phyloP scores from a whole-genome alignment of 2,113 vertebrate genomes.

The Hemicordylus capensis region DNA sequence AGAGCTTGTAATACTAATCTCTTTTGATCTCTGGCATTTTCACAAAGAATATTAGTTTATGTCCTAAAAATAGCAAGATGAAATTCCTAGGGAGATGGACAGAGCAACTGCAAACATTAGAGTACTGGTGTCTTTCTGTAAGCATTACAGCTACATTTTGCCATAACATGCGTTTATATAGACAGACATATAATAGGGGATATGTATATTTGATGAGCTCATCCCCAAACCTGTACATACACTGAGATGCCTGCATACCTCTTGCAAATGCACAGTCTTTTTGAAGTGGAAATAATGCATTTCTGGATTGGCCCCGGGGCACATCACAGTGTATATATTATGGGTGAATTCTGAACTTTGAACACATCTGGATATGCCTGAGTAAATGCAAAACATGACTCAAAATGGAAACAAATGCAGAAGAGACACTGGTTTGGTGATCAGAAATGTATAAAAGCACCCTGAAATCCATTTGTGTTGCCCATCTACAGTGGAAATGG shows the following conservation, averaged over 20 bases:
- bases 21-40: conserved; percentile 40
- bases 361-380: not conserved
- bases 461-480: not conserved
- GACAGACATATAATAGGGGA: not conserved
- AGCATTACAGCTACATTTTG: conserved; percentile 21
- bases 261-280: not conserved
- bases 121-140: conserved; percentile 21
- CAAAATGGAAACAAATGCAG: not conserved
- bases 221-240: not conserved
- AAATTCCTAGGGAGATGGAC: not conserved
- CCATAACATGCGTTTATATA: conserved; percentile 11
- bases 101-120: conserved; percentile 18
- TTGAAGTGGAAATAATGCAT: conserved; percentile 21
- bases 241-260: not conserved
- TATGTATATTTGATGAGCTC: conserved; percentile 7
- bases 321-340: not conserved
- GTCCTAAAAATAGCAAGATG: conserved; percentile 22
- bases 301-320: not conserved
- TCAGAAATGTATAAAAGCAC: not conserved
- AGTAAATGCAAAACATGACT: conserved; percentile 5
- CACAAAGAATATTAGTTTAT: not conserved
- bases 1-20: conserved; percentile 10
- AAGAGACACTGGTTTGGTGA: not conserved
- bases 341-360: not conserved
- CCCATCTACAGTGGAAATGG: not conserved